Evolutionary conservation across 1,140 invertebrate species (phyloP), one percentile per base, ranked within the genome.

Genomic region (Planococcus citri): DNA sequence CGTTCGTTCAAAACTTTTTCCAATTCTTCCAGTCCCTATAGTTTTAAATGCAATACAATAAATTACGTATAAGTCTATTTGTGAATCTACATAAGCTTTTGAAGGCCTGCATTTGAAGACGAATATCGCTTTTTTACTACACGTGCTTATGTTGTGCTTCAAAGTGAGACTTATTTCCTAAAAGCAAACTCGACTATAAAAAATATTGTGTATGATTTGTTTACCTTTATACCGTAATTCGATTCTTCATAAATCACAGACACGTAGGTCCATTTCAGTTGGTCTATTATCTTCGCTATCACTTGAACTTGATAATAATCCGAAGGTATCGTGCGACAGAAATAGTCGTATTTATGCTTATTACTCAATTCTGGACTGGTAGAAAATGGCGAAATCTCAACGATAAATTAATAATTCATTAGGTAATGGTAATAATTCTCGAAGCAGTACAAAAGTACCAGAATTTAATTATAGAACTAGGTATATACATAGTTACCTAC

Each of bases 181-280:
- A 6, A 33, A 6, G 29, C 29, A 6, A 33, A 33, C 12, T 33
- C 12, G 4, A 33, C 29, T 33, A 6, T 6, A 33, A 33, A 33
- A 33, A 33, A 33, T 33, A n/a, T n/a, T n/a, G 29, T 33, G 29
- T 33, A 33, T 51, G 29, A 33, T 9, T 51, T 2, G 12, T 51
- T 80, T 78, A 96, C 94, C 87, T 95, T 94, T 58, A 94, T 92
- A 1, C 95, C 94, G 75, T 97, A 97, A 80, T 93, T 96, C 64
- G 92, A 95, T 78, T 97, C 94, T 79, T 97, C 94, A 76, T 97
- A 97, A 69, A 97, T 88, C 68, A 97, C 91, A 25, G 92, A 95
- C 0, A 97, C 88, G 78, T 97, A 97, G 72, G 89, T 92, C 94
- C 94, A 97, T 22, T 86, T 84, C 77, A 97, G 86, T 72, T 80